A percentile compares a stretch with the other conserved stretches of the same genome.
These are phyloP conservation scores for Dicrostonyx torquatus DNA, from an alignment of 2,797 vertebrate genomes.

Conservation along the genomic window DNA sequence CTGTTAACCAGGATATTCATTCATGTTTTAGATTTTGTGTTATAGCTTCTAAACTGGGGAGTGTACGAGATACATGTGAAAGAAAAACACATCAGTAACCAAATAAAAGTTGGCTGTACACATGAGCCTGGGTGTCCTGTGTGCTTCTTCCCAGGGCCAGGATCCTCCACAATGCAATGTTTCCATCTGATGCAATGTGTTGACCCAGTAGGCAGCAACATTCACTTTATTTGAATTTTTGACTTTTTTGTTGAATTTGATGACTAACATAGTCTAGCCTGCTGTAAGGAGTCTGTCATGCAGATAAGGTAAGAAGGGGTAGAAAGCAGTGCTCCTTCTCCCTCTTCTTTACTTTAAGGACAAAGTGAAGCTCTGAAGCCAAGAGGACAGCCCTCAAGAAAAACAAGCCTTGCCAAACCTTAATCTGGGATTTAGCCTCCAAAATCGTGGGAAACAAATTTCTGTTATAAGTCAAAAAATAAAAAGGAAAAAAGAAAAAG, in stretches of 20 bases:
- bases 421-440: too few species aligned
- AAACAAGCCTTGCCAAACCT: too few species aligned
- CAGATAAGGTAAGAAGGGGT: too few species aligned
- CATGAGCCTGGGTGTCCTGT: neutral
- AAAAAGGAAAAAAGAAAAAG: too few species aligned
- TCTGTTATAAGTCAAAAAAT: too few species aligned
- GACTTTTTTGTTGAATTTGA: neutral
- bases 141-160: neutral
- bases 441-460: too few species aligned
- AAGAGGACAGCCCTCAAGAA: too few species aligned
- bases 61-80: neutral
- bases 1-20: neutral
- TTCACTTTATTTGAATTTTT: neutral
- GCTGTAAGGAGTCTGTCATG: neutral
- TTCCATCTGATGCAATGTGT: neutral
- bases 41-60: neutral
- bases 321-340: too few species aligned
- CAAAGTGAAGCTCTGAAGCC: too few species aligned
- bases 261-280: neutral
- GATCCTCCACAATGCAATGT: neutral
- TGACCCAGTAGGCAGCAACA: neutral
- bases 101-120: neutral
- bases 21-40: neutral
- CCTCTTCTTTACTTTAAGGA: too few species aligned
- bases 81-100: neutral